Evolutionary conservation across 64 coral and sea anemone species (phyloP), one percentile per base, ranked within the genome.

Genomic region (Porites lutea): DNA sequence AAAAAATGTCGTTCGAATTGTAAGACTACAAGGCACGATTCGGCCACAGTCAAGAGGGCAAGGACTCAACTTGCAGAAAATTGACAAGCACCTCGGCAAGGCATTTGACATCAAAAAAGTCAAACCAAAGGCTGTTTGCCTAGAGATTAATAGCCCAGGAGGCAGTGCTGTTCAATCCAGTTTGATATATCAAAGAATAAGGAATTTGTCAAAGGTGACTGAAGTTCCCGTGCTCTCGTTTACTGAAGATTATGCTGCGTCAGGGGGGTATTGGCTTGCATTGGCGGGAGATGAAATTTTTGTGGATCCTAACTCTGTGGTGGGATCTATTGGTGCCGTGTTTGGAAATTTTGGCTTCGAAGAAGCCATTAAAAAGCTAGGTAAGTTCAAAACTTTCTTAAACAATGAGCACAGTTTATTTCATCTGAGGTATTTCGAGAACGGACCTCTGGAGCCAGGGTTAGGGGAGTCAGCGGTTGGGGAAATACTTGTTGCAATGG

Each of bases 41-140:
- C 13, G 46, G 0, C 23, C 76, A n/a, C 71, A 60, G 55, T 18
- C 49, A 2, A 74, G 50, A 0, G 77, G 72, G 3, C 16, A 87
- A 46, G 55, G 51, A 16, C 46, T 98, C 0, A 98, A 95, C 58
- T 77, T 98, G 20, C 74, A 84, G 50, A 92, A 72, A 64, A 63
- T 98, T 9, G 96, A 98, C 67, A 98, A 92, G 63, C 19, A 70
- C 27, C 82, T 98, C 49, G 89, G 89, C 60, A 52, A 64, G 9
- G 96, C 96, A 13, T 98, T 98, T 60, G 89, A 95, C 82, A 79
- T 57, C 54, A 92, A 95, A n/a, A 95, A 92, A 86, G 71, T 95
- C 14, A 95, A 92, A 43, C 96, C 96, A 8, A 98, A 92, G 84
- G 96, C 96, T 47, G 95, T 97, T 57, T 97, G 95, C 48, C 71